Evolutionary conservation across 2,888 invertebrate species (phyloP).

Genomic region (Acanthococcus lagerstroemiae): DNA sequence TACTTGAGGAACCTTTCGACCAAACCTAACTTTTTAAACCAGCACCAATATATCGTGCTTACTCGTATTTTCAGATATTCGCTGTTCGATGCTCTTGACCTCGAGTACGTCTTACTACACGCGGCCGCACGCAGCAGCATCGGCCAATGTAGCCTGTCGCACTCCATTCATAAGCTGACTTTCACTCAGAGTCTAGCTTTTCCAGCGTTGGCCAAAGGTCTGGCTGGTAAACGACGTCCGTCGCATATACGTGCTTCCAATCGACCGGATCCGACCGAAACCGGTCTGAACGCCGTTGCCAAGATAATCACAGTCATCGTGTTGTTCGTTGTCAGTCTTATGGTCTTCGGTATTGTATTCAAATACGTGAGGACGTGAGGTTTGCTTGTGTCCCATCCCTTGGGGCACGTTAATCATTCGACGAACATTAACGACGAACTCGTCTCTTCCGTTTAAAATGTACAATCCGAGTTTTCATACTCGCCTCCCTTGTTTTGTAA

Average conservation of each 20-base stretch:
- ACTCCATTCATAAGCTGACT: slow-evolving; percentile 60
- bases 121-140: slow-evolving; percentile 61
- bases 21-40: no score
- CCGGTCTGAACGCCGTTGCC: slow-evolving; percentile 59
- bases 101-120: slow-evolving; percentile 57
- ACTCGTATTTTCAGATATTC: slow-evolving; percentile 45
- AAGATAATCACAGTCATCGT: slow-evolving; percentile 61
- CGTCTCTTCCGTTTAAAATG: slow-evolving; percentile 9
- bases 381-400: slow-evolving; percentile 54
- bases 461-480: not conserved
- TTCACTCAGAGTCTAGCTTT: slow-evolving; percentile 64
- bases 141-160: slow-evolving; percentile 53
- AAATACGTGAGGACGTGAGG: slow-evolving; percentile 68
- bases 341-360: slow-evolving; percentile 62
- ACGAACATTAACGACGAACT: not conserved
- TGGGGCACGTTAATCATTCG: slow-evolving; percentile 30
- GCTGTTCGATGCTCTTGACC: slow-evolving; percentile 58
- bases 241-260: slow-evolving; percentile 40
- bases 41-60: no score
- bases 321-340: slow-evolving; percentile 56
- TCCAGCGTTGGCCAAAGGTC: slow-evolving; percentile 57
- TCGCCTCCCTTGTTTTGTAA: no score
- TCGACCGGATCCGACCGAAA: slow-evolving; percentile 53
- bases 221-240: slow-evolving; percentile 50
- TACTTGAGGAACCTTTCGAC: no score